Evolutionary conservation across 2,797 vertebrate species (phyloP).

Genomic region (Cuculus canorus): DNA sequence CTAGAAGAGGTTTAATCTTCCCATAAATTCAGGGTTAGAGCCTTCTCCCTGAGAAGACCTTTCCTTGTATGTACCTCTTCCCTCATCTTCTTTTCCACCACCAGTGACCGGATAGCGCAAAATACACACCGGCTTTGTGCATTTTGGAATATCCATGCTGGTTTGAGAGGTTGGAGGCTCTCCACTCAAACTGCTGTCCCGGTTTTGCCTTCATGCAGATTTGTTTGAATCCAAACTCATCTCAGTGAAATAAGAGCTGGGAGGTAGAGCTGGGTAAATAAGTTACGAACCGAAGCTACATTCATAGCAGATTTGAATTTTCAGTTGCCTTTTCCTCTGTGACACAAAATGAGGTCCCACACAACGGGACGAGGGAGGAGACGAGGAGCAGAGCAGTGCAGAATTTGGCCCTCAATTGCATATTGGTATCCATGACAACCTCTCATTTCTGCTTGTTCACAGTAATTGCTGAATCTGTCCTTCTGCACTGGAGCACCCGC

Average conservation of each 20-base stretch:
- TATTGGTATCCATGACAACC: conserved; percentile 2
- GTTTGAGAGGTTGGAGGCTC: background rate
- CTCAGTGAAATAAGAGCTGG: background rate
- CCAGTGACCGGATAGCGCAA: background rate
- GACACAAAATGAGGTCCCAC: background rate
- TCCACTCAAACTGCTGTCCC: background rate
- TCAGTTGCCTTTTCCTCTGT: fast-evolving
- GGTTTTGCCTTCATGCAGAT: background rate
- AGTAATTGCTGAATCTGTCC: background rate
- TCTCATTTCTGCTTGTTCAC: background rate
- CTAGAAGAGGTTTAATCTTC: background rate
- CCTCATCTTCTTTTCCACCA: background rate
- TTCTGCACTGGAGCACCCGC: background rate
- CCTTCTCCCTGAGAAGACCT: background rate
- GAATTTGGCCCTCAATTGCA: background rate
- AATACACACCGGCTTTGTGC: background rate
- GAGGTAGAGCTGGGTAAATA: background rate
- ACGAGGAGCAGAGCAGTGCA: background rate
- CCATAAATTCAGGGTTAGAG: background rate
- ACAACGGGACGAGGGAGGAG: background rate
- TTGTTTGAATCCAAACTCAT: background rate
- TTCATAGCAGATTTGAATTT: background rate
- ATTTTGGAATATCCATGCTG: background rate
- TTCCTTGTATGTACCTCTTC: background rate
- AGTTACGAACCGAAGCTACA: background rate